A percentile compares a stretch with the other conserved stretches of the same genome.
Conservation (phyloP, 2,888 invertebrate species). For the Nomada hirtipes region DNA sequence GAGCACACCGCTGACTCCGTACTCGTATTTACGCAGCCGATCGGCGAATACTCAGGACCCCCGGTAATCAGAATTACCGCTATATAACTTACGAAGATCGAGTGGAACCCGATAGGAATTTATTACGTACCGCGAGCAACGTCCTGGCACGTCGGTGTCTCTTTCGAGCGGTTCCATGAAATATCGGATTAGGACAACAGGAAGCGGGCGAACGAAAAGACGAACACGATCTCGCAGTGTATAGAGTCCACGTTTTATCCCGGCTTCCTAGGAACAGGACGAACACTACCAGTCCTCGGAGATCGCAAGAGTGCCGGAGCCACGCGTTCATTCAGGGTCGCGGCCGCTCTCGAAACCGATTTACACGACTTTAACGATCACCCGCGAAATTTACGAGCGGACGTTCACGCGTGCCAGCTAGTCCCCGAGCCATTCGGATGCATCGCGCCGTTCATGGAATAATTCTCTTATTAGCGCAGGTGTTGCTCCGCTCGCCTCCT, state of each 20-base stretch:
- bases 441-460: slow-evolving; percentile 32
- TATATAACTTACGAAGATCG: slow-evolving; percentile 42
- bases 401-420: slow-evolving; percentile 76
- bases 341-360: slow-evolving; percentile 75
- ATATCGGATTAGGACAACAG: background rate
- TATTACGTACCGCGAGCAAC: slow-evolving; percentile 34
- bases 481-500: slow-evolving; percentile 49
- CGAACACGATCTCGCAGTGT: too few species aligned
- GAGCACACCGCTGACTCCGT: slow-evolving; percentile 50
- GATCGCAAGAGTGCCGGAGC: slow-evolving; percentile 8
- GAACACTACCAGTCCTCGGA: slow-evolving; percentile 19
- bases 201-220: background rate
- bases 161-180: background rate
- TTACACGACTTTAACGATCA: slow-evolving; percentile 79
- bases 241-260: background rate
- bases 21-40: slow-evolving; percentile 51
- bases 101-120: slow-evolving; percentile 41
- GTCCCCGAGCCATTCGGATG: slow-evolving; percentile 48
- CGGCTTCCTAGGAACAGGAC: slow-evolving; percentile 10
- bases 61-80: slow-evolving; percentile 69
- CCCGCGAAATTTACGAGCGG: slow-evolving; percentile 76
- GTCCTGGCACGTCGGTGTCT: background rate
- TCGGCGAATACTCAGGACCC: slow-evolving; percentile 50
- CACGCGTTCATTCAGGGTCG: slow-evolving; percentile 49
- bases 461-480: slow-evolving; percentile 40